Evolutionary conservation across 2,797 vertebrate species (phyloP), one percentile per base, ranked within the genome.

Genomic region (Hydrocynus forskahlii): DNA sequence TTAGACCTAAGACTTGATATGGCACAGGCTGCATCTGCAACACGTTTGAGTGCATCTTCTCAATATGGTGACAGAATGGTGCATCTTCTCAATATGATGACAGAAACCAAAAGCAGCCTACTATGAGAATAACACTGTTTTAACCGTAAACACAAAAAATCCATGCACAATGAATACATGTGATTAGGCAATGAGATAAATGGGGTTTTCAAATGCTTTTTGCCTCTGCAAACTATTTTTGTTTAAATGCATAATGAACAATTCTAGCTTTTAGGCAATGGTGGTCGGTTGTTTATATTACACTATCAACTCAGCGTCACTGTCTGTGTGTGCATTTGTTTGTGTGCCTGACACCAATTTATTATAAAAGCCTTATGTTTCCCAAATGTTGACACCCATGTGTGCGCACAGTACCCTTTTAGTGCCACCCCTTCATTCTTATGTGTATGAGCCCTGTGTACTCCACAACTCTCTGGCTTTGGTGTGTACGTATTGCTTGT

Each of bases 401-500:
- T 38, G 14, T 7, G 63, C 52, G 29, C 14, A 62, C 25, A 52
- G 23, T 66, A 16, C 57, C 25, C 63, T 57, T 69, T 54, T 40
- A 35, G 1, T 73, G 60, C 38, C 74, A 76, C 63, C 59, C 57
- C 16, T 59, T 25, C 9, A 35, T 23, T 23, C 52, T 73, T 48
- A 29, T 40, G 16, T 77, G 40, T 72, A 59, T 86, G 66, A 83
- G 43, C 78, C 75, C 77, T 48, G 79, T 82, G 69, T 84, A 64
- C 74, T 82, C 29, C 84, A 86, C 35, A 83, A 86, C 21, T 19
- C 73, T 90, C 84, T 86, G 88, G 89, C 81, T 91, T 89, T 55
- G 84, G 86, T 89, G 88, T 91, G 63, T 89, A 88, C 84, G 89
- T 90, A 89, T 89, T 90, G 87, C 83, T 88, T 85, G 84, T 88